Evolutionary conservation across 2,113 vertebrate species (phyloP).

Genomic region (Thalassarche chlororhynchos): DNA sequence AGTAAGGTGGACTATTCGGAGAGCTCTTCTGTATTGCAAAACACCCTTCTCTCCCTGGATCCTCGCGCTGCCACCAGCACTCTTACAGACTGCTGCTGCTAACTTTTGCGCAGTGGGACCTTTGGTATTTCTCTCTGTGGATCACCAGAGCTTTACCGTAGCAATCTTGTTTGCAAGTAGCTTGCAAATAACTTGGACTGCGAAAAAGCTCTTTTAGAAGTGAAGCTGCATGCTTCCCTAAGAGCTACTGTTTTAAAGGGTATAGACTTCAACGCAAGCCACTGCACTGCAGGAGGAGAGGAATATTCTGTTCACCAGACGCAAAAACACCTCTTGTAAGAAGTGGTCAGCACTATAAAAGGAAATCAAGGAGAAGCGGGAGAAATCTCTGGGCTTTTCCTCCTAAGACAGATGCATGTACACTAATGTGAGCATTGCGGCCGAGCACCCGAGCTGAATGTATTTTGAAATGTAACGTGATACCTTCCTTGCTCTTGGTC

Average conservation of each 20-base stretch:
- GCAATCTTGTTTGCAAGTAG: neutral
- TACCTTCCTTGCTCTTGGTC: neutral
- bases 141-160: neutral
- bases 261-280: neutral
- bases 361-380: neutral
- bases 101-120: rapidly evolving
- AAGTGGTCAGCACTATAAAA: neutral
- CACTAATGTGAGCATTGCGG: neutral
- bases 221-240: neutral
- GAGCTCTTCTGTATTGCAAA: neutral
- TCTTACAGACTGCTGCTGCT: neutral
- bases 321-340: neutral
- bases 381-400: neutral
- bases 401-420: neutral
- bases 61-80: neutral
- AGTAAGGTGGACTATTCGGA: rapidly evolving
- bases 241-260: neutral
- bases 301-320: neutral
- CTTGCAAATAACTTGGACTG: neutral
- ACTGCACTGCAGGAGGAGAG: neutral
- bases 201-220: neutral
- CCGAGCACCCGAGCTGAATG: neutral
- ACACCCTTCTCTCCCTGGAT: neutral
- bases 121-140: neutral
- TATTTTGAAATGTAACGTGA: neutral